Evolutionary conservation across 2,113 vertebrate genomes (phyloP).

Genomic region (Girardinichthys multiradiatus): DNA sequence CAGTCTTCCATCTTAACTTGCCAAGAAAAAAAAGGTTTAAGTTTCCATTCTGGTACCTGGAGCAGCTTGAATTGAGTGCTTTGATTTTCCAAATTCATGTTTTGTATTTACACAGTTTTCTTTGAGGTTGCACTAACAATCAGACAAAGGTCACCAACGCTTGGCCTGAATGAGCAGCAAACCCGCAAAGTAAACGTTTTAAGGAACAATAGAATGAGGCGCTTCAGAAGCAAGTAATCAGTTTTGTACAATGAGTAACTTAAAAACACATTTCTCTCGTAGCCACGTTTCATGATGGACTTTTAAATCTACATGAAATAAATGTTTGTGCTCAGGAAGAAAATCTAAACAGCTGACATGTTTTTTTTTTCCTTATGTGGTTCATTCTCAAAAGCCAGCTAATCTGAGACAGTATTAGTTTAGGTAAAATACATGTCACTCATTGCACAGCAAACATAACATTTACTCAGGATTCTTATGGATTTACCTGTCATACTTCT

Average conservation of each 20-base stretch:
- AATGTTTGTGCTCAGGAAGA: slow-evolving; percentile 59
- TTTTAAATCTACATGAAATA: slow-evolving; percentile 21
- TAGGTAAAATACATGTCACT: slow-evolving; percentile 18
- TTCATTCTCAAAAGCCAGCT: slow-evolving; percentile 38
- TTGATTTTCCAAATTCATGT: not conserved
- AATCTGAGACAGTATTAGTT: slow-evolving; percentile 55
- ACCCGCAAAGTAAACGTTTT: slow-evolving; percentile 3
- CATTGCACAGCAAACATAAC: slow-evolving; percentile 42
- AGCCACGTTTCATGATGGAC: not conserved
- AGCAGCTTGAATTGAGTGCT: slow-evolving; percentile 8
- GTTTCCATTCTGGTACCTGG: slow-evolving; percentile 12
- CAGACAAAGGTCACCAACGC: no score
- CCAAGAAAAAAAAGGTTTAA: not conserved
- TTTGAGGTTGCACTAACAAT: not conserved
- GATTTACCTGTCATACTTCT: no score
- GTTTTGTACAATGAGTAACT: slow-evolving; percentile 43
- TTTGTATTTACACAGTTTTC: slow-evolving; percentile 36
- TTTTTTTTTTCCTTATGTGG: slow-evolving; percentile 23
- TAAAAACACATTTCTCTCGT: not conserved
- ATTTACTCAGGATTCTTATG: slow-evolving; percentile 17
- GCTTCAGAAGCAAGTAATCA: slow-evolving; percentile 6
- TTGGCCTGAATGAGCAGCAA: not conserved
- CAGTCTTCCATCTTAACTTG: no score
- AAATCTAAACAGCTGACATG: slow-evolving; percentile 44
- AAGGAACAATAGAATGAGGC: slow-evolving; percentile 20